phyloP scores from a whole-genome alignment of 2,113 vertebrate genomes.

The Brachypodius melanocephalos region DNA sequence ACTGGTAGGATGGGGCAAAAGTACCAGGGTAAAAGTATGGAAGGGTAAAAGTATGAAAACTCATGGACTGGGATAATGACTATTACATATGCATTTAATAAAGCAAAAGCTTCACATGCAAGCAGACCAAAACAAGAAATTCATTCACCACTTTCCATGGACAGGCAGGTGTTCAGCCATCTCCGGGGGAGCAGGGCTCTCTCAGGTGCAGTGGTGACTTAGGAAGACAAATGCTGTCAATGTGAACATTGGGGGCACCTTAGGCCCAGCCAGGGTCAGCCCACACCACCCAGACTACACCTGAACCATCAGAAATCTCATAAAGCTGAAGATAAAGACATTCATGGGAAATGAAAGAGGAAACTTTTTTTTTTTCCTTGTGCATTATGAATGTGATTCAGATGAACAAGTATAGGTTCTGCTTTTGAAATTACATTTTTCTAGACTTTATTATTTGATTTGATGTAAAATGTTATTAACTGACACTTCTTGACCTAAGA shows the following conservation, averaged over 20 bases:
- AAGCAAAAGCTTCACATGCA: neutral
- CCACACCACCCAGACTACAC: neutral
- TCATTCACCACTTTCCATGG: neutral
- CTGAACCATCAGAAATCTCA: neutral
- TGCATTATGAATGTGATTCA: neutral
- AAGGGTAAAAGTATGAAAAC: neutral
- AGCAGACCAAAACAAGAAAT: neutral
- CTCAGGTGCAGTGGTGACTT: accelerated
- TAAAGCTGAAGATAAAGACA: neutral
- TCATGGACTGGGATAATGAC: neutral
- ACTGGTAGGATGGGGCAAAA: accelerated
- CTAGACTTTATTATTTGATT: neutral
- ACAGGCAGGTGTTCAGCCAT: neutral
- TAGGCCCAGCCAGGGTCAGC: neutral
- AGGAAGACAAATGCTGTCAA: accelerated
- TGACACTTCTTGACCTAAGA: neutral
- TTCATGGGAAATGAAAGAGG: neutral
- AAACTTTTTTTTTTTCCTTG: neutral
- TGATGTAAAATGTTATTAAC: neutral
- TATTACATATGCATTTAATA: neutral
- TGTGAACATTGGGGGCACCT: neutral
- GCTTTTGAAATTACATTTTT: neutral
- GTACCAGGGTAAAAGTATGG: neutral
- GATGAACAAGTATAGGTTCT: neutral
- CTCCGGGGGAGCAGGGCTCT: neutral